Base-by-base conservation (phyloP, 2,113 vertebrate genomes). In the Cepphus grylle region DNA sequence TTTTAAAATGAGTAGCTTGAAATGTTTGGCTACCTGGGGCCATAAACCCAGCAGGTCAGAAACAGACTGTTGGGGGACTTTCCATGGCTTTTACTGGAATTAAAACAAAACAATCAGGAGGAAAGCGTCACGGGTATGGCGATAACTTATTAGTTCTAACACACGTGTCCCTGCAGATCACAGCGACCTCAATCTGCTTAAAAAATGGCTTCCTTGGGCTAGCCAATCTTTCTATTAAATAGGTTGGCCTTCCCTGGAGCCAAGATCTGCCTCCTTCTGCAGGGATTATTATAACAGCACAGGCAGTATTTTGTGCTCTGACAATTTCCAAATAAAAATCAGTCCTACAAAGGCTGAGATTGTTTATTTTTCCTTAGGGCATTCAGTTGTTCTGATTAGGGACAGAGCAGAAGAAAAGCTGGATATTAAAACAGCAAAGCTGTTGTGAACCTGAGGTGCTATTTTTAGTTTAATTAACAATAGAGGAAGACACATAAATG, bases 61-160 rank as follows among this genome's bases (percentile, higher is more conserved):
- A 38, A 42, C 43, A 95, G 49, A 94, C 94, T 80, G 81, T 30
- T 95, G 62, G 32, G 83, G 26, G 34, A 93, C 84, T 94, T 94
- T 76, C 77, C 42, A 1, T 65, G 45, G n/a, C 67, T 95, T 96
- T 94, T 94, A 45, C 84, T 94, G 70, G 91, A 97, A 97, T 97
- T 97, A 96, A 97, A 97, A 91, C 72, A 90, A 95, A 96, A 89
- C 91, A 91, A 93, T 94, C 96, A 90, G 66, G 62, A 91, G 93
- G 70, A 89, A 95, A 94, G 74, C 2, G 0, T 96, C 89, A n/a
- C n/a, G 78, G 73, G 70, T 91, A 80, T 22, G 8, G 86, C 5
- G 8, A 65, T 66, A 97, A 94, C 84, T 95, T 97, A 94, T 87
- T 94, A 87, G 77, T 94, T 95, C 62, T 91, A 94, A 76, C 93